These are phyloP conservation scores for Sclerurus mexicanus DNA, from an alignment of 2,113 vertebrate species.

Conservation along the genomic window DNA sequence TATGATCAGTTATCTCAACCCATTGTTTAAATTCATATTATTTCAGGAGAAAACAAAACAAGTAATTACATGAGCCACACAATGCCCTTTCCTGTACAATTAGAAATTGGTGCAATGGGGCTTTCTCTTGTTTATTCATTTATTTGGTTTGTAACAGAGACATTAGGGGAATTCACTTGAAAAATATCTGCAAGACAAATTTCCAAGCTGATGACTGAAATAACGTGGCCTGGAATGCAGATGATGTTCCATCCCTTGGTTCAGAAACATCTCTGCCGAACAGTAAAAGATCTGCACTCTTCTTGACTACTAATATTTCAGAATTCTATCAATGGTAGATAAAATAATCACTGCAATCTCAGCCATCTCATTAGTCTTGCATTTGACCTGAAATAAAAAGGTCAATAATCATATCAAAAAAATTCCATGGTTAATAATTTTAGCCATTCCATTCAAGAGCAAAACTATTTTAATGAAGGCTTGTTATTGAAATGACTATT, in stretches of 20 bases:
- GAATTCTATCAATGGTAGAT: not conserved
- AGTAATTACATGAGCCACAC: not conserved
- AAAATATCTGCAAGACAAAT: constrained; percentile 1
- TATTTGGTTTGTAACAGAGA: not conserved
- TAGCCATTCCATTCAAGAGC: not conserved
- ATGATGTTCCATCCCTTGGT: not conserved
- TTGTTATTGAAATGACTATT: not conserved
- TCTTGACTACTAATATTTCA: not conserved
- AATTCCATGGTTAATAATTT: not conserved
- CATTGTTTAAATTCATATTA: not conserved
- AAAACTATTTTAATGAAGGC: not conserved
- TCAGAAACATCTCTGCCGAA: not conserved
- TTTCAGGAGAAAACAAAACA: not conserved
- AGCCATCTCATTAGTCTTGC: not conserved
- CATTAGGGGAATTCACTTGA: not conserved
- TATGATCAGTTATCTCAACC: not conserved
- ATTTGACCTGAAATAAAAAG: not conserved
- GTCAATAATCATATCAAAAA: not conserved
- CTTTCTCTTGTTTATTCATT: not conserved
- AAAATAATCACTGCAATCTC: not conserved
- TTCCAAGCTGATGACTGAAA: not conserved
- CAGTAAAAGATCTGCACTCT: not conserved
- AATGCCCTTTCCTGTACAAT: not conserved
- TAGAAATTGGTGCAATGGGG: not conserved
- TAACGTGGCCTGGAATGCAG: not conserved